These are phyloP conservation scores for Calephelis virginiensis DNA, from an alignment of 1,140 invertebrate species.

Conservation along the genomic window DNA sequence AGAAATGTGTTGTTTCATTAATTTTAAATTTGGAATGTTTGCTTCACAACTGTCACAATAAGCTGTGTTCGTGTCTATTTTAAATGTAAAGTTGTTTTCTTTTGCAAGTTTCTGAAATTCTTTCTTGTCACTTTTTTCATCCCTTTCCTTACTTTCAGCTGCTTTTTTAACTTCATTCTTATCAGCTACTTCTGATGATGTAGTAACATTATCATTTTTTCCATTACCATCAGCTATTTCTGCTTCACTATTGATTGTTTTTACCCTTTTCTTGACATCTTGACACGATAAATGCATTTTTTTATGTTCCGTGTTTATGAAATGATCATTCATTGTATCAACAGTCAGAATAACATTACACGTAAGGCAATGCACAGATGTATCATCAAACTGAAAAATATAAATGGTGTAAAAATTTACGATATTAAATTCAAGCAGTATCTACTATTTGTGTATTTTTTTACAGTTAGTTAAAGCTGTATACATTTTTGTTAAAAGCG, in stretches of 20 bases:
- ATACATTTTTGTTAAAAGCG: no score
- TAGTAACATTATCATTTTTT: background rate
- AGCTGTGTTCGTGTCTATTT: background rate
- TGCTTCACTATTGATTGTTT: background rate
- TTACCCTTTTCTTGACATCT: background rate
- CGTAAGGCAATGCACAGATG: background rate
- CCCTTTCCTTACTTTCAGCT: background rate
- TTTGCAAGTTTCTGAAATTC: background rate
- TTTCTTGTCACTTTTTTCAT: background rate
- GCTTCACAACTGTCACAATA: background rate
- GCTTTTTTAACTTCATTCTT: background rate
- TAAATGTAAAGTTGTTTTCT: background rate
- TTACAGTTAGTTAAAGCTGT: no score
- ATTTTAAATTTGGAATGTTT: background rate
- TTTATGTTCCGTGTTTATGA: background rate
- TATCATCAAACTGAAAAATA: background rate
- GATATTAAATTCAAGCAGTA: no score
- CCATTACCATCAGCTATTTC: background rate
- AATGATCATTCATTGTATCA: background rate
- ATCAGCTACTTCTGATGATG: background rate
- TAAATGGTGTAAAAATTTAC: no score
- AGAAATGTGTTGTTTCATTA: constrained; percentile 6
- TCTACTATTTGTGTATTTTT: no score
- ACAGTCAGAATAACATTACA: background rate
- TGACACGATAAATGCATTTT: background rate